A percentile compares a stretch with the other conserved stretches of the same genome.
phyloP scores from a whole-genome alignment of 2,113 vertebrate genomes.

The Pachycephala philippinensis region DNA sequence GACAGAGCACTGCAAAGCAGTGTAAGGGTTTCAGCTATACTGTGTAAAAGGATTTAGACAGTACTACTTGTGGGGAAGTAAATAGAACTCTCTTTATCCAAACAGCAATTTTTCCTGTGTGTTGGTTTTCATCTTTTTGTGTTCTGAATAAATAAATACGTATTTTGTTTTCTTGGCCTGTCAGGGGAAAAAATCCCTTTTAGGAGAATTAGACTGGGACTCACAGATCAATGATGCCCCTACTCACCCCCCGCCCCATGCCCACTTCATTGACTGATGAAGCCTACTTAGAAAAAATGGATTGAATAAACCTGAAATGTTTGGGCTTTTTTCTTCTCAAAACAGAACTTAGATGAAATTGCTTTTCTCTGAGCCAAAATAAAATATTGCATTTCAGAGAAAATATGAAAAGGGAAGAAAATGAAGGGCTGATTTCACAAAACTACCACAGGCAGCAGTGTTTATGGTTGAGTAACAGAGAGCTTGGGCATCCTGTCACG shows the following conservation, averaged over 20 bases:
- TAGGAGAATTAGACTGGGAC: neutral
- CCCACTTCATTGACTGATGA: neutral
- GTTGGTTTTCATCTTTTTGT: neutral
- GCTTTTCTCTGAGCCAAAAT: neutral
- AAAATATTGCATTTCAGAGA: neutral
- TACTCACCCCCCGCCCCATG: fast-evolving
- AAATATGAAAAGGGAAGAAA: neutral
- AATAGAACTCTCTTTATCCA: neutral
- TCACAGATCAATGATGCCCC: neutral
- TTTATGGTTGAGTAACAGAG: neutral
- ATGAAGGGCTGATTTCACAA: neutral
- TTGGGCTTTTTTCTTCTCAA: neutral
- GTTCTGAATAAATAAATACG: neutral
- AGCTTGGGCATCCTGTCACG: neutral
- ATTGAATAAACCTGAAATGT: neutral
- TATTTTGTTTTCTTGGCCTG: neutral
- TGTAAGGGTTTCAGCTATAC: neutral
- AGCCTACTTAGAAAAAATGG: neutral
- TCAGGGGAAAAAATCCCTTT: neutral
- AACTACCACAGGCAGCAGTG: neutral
- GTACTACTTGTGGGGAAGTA: neutral
- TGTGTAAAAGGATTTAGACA: neutral
- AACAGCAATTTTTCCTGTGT: neutral
- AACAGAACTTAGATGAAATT: neutral
- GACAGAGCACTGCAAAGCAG: neutral